Conservation (phyloP, 1,140 invertebrate species). For the Pseudomyrmex dendroicus region DNA sequence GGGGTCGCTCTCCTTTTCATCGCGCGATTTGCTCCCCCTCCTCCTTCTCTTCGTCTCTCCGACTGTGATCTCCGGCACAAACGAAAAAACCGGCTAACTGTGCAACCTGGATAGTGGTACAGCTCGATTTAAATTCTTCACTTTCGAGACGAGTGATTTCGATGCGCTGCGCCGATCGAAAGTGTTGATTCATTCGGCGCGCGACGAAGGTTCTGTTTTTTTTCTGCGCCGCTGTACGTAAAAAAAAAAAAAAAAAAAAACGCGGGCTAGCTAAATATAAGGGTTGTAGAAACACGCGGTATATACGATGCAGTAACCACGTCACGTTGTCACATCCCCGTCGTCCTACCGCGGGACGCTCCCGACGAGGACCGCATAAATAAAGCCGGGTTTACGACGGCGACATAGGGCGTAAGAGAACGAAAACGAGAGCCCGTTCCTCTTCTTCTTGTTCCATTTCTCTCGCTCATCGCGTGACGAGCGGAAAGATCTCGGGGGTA, state of each 20-base stretch:
- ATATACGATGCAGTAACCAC: constrained; percentile 77
- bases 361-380: constrained; percentile 84
- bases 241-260: neutral
- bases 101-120: neutral
- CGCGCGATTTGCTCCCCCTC: constrained; percentile 33
- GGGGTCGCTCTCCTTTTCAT: constrained; percentile 46
- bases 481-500: constrained; percentile 63
- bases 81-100: constrained; percentile 39
- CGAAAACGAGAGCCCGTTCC: constrained; percentile 70
- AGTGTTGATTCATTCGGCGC: too few species aligned
- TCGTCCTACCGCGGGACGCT: constrained; percentile 80
- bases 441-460: constrained; percentile 60
- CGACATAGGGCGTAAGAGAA: constrained; percentile 71
- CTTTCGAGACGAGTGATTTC: neutral
- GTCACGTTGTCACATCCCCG: constrained; percentile 82
- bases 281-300: constrained; percentile 64
- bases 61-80: constrained; percentile 20
- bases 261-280: constrained; percentile 66
- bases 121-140: neutral
- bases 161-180: neutral
- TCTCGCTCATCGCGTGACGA: constrained; percentile 78
- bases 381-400: constrained; percentile 82
- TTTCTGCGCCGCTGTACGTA: neutral
- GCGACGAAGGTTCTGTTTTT: too few species aligned
- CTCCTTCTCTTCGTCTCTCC: neutral